Evolutionary conservation across 2,113 vertebrate genomes (phyloP).

Genomic region (Oophaga pumilio): DNA sequence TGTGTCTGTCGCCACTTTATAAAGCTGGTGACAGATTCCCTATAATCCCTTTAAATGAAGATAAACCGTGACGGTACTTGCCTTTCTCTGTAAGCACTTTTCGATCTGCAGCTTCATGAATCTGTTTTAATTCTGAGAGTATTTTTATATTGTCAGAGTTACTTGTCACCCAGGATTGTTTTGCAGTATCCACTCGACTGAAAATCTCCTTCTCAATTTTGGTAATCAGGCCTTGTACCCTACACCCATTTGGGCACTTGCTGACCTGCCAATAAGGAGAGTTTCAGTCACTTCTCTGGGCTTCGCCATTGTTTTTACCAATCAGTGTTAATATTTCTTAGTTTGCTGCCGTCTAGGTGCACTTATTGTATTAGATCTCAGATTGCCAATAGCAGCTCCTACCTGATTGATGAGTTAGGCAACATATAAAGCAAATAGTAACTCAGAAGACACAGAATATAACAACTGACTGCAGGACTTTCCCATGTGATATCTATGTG

Average conservation of each 20-base stretch:
- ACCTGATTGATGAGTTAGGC: background rate
- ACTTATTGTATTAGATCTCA: background rate
- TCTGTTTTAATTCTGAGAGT: slow-evolving; percentile 59
- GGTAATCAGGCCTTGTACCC: slow-evolving; percentile 68
- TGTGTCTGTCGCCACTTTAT: no score
- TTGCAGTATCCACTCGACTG: slow-evolving; percentile 56
- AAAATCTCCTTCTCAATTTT: slow-evolving; percentile 58
- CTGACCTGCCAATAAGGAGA: slow-evolving; percentile 57
- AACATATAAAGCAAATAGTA: background rate
- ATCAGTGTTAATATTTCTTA: background rate
- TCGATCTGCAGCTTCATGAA: slow-evolving; percentile 64
- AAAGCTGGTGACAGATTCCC: no score
- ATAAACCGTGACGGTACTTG: slow-evolving; percentile 53
- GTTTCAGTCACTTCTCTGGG: slow-evolving; percentile 37
- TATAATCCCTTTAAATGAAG: background rate
- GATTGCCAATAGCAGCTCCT: background rate
- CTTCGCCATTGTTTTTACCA: background rate
- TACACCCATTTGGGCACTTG: slow-evolving; percentile 74
- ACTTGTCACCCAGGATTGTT: slow-evolving; percentile 32
- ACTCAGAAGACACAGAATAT: background rate
- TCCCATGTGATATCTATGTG: background rate
- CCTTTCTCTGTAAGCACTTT: slow-evolving; percentile 63
- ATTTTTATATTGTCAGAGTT: slow-evolving; percentile 38
- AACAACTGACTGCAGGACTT: background rate
- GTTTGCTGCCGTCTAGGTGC: background rate